A percentile compares a stretch with the other conserved stretches of the same genome.
Conservation (phyloP, 2,888 invertebrate species). For the Panorpa germanica region DNA sequence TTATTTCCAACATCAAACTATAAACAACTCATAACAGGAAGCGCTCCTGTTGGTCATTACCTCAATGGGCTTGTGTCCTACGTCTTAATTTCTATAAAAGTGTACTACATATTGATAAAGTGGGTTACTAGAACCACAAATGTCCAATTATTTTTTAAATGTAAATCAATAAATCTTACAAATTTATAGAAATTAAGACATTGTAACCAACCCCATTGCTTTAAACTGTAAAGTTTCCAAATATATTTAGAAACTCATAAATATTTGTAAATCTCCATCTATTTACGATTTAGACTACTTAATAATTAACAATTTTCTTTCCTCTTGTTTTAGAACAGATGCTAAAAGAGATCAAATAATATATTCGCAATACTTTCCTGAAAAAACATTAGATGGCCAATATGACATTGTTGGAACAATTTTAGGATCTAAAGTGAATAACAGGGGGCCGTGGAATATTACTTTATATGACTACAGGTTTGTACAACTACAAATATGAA, state of each 20-base stretch:
- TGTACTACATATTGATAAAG: too few relatives aligned
- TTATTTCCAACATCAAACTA: too few relatives aligned
- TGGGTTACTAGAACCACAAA: too few relatives aligned
- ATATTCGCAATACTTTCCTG: constrained; percentile 68
- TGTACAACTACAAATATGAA: too few relatives aligned
- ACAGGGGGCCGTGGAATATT: constrained; percentile 55
- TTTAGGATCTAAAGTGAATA: constrained; percentile 38
- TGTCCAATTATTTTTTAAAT: too few relatives aligned
- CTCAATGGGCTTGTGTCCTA: too few relatives aligned
- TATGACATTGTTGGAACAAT: constrained; percentile 43
- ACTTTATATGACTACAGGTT: constrained; percentile 43
- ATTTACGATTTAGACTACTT: neutral
- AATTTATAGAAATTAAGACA: too few relatives aligned
- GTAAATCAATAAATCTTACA: too few relatives aligned
- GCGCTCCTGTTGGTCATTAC: too few relatives aligned
- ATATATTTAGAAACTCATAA: neutral
- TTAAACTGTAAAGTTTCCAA: neutral
- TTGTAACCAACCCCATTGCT: neutral
- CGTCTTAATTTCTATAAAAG: too few relatives aligned
- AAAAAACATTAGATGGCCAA: constrained; percentile 50
- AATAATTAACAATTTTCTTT: constrained; percentile 1
- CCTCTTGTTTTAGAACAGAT: constrained; percentile 33
- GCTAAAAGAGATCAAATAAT: constrained; percentile 41
- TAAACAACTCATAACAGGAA: too few relatives aligned
- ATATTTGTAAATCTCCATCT: constrained; percentile 4